Conservation (phyloP, 2,113 vertebrate species). For the Nyctereutes procyonoides region DNA sequence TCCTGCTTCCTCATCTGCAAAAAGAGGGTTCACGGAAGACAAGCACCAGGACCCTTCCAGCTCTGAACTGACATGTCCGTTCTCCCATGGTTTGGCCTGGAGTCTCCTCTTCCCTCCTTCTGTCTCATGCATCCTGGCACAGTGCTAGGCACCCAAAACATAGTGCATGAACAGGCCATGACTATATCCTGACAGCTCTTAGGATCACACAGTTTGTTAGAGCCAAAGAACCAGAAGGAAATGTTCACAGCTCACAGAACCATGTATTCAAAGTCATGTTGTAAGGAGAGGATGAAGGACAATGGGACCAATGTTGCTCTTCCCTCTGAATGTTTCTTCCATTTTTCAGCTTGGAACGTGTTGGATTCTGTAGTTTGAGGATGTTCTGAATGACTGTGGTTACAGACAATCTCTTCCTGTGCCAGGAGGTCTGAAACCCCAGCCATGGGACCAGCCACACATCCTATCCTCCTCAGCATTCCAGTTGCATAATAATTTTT, state of each 20-base stretch:
- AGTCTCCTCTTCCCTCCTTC: background rate
- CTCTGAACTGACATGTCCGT: background rate
- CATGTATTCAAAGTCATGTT: background rate
- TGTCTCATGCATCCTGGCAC: background rate
- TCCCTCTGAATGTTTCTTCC: background rate
- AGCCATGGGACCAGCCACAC: accelerated
- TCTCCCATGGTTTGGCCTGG: background rate
- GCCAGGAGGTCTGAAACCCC: background rate
- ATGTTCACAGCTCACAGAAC: background rate
- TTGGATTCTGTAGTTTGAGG: background rate
- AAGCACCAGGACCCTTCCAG: background rate
- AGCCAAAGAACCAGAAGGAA: background rate
- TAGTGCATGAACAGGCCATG: background rate
- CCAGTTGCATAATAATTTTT: background rate
- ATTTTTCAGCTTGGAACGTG: background rate
- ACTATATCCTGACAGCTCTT: background rate
- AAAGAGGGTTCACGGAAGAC: background rate
- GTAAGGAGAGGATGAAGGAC: background rate
- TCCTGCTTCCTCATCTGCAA: background rate
- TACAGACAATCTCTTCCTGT: no score
- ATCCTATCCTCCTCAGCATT: background rate
- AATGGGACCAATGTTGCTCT: background rate
- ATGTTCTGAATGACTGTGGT: background rate
- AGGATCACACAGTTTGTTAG: background rate
- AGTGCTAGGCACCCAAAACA: background rate